Conservation (phyloP, 2,113 vertebrate species). For the Notarius quadriscutis region DNA sequence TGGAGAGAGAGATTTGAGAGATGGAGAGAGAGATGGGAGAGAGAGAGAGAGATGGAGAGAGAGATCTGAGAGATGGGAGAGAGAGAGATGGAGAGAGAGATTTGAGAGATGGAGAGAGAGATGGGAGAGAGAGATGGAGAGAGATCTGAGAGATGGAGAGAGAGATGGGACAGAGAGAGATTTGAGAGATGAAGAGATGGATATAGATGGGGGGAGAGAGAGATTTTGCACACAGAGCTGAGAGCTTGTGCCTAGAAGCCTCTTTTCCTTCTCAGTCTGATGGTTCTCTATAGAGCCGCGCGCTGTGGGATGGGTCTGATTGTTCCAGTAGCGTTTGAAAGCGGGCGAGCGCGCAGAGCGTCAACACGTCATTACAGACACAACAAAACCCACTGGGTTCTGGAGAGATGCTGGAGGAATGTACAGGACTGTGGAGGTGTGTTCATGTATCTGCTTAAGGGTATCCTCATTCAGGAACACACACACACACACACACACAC, state of each 20-base stretch:
- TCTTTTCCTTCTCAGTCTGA: slow-evolving; percentile 74
- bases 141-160: not conserved
- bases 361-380: not conserved
- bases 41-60: slow-evolving; percentile 48
- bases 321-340: not conserved
- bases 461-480: not conserved
- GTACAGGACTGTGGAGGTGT: not conserved
- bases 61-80: too few species aligned
- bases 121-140: too few species aligned
- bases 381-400: not conserved
- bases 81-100: too few species aligned
- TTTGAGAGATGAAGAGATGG: not conserved
- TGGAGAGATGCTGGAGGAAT: not conserved
- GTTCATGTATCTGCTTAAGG: not conserved
- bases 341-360: not conserved
- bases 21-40: too few species aligned
- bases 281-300: slow-evolving; percentile 78
- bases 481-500: not conserved
- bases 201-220: not conserved
- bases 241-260: slow-evolving; percentile 34
- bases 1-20: not conserved
- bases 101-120: not conserved
- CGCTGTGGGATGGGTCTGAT: slow-evolving; percentile 35
- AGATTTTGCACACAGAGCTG: not conserved
- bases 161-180: slow-evolving; percentile 49